phyloP scores from a whole-genome alignment of 1,140 invertebrate genomes.

The Papilio glaucus region DNA sequence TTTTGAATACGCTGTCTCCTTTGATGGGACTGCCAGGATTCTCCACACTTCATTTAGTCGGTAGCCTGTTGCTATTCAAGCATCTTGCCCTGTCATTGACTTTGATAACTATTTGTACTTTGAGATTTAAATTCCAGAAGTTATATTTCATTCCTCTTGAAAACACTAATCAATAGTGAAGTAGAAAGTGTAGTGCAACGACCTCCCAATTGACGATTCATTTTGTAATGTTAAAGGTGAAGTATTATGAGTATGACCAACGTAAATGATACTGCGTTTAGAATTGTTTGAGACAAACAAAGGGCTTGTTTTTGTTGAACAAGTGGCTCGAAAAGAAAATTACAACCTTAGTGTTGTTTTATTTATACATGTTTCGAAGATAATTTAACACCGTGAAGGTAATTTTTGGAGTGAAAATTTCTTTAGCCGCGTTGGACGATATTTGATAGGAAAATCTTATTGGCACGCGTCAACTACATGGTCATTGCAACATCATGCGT shows the following conservation, averaged over 20 bases:
- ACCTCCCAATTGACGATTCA: slow-evolving; percentile 60
- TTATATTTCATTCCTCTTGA: slow-evolving; percentile 49
- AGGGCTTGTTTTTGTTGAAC: neutral
- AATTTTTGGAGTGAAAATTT: too few relatives aligned
- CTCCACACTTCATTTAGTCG: slow-evolving; percentile 67
- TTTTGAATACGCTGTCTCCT: slow-evolving; percentile 65
- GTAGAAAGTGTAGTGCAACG: slow-evolving; percentile 73
- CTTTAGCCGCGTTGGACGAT: too few relatives aligned
- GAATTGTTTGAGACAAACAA: neutral
- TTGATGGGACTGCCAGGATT: slow-evolving; percentile 67
- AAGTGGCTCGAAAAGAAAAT: slow-evolving; percentile 14
- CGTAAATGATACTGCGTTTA: neutral
- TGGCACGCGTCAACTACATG: too few relatives aligned
- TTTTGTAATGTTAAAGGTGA: slow-evolving; percentile 29
- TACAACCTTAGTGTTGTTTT: neutral
- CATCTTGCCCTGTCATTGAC: slow-evolving; percentile 69
- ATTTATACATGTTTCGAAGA: slow-evolving; percentile 19
- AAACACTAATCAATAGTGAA: slow-evolving; percentile 67
- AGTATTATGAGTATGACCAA: neutral
- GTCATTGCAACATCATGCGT: too few relatives aligned
- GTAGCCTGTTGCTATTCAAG: slow-evolving; percentile 64
- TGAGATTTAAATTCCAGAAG: slow-evolving; percentile 68
- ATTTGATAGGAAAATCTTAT: too few relatives aligned
- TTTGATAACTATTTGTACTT: slow-evolving; percentile 71
- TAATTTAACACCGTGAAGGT: too few relatives aligned